Percentiles rank a stretch among this genome's conserved stretches.
Conservation (phyloP, 2,113 vertebrate genomes). For the Antechinus stuartii region DNA sequence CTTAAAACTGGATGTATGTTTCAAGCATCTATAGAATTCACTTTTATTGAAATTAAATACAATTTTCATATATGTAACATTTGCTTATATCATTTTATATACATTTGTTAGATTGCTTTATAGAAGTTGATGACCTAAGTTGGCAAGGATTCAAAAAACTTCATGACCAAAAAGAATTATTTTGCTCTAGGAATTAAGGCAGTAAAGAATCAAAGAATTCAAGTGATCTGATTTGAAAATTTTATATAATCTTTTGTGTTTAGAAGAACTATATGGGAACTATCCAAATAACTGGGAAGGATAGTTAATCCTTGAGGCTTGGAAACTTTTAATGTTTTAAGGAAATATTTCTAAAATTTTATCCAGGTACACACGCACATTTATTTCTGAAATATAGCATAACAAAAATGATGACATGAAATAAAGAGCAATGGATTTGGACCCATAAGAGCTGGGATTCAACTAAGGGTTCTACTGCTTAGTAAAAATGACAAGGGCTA, state of each 20-base stretch:
- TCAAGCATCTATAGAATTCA: slow-evolving; percentile 4
- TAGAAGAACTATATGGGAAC: neutral
- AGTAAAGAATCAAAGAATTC: neutral
- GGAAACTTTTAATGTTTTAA: neutral
- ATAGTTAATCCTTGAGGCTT: neutral
- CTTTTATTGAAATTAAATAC: slow-evolving; percentile 38
- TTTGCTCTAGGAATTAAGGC: neutral
- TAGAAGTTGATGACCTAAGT: neutral
- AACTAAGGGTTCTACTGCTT: neutral
- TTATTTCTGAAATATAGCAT: neutral
- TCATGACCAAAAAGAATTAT: slow-evolving; percentile 41
- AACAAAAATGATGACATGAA: neutral
- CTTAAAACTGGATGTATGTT: slow-evolving; percentile 23
- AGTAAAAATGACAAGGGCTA: neutral
- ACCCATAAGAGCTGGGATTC: neutral
- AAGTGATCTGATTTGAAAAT: neutral
- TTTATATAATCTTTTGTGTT: neutral
- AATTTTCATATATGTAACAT: neutral
- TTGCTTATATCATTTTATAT: slow-evolving; percentile 22
- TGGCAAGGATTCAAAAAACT: slow-evolving; percentile 26
- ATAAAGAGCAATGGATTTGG: neutral
- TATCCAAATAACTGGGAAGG: neutral
- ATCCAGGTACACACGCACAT: too few species aligned
- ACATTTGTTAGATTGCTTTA: slow-evolving; percentile 18
- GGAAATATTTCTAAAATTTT: neutral